These are phyloP conservation scores for Dinoponera quadriceps DNA, from an alignment of 1,140 invertebrate genomes.

Conservation along the genomic window DNA sequence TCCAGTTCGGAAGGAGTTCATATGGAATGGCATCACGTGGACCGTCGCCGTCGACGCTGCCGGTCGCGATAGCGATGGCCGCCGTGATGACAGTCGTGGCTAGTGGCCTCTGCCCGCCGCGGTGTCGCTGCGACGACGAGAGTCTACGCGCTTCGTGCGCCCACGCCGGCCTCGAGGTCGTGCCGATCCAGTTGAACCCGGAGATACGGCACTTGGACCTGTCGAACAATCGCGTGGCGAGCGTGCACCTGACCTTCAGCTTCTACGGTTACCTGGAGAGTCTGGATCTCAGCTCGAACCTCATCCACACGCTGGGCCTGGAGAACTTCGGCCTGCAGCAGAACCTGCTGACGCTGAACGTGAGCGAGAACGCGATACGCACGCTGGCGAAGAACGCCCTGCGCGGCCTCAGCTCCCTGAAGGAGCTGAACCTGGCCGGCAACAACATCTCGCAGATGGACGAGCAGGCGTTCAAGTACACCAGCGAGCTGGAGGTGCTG, in stretches of 20 bases:
- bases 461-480: slow-evolving; percentile 89
- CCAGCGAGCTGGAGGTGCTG: slow-evolving; percentile 90
- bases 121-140: slow-evolving; percentile 93
- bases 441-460: slow-evolving; percentile 92
- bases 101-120: slow-evolving; percentile 90
- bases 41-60: slow-evolving; percentile 77
- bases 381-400: slow-evolving; percentile 91
- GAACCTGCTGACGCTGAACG: slow-evolving; percentile 90
- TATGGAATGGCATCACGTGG: slow-evolving; percentile 84
- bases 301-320: slow-evolving; percentile 91
- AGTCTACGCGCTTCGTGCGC: slow-evolving; percentile 90
- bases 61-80: slow-evolving; percentile 81
- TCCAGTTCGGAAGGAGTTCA: slow-evolving; percentile 78
- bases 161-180: slow-evolving; percentile 91
- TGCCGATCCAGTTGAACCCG: slow-evolving; percentile 95
- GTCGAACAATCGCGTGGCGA: slow-evolving; percentile 90
- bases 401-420: slow-evolving; percentile 89
- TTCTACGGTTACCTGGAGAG: slow-evolving; percentile 92
- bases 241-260: slow-evolving; percentile 90
- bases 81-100: slow-evolving; percentile 76
- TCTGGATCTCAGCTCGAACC: slow-evolving; percentile 93
- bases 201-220: slow-evolving; percentile 92
- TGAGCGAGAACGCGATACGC: slow-evolving; percentile 91
- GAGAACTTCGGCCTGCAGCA: slow-evolving; percentile 92
- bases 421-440: slow-evolving; percentile 90